Percentiles rank a stretch among this genome's conserved stretches.
These are phyloP conservation scores for Phytoseiulus persimilis DNA, from an alignment of 2,888 invertebrate species.

Conservation along the genomic window DNA sequence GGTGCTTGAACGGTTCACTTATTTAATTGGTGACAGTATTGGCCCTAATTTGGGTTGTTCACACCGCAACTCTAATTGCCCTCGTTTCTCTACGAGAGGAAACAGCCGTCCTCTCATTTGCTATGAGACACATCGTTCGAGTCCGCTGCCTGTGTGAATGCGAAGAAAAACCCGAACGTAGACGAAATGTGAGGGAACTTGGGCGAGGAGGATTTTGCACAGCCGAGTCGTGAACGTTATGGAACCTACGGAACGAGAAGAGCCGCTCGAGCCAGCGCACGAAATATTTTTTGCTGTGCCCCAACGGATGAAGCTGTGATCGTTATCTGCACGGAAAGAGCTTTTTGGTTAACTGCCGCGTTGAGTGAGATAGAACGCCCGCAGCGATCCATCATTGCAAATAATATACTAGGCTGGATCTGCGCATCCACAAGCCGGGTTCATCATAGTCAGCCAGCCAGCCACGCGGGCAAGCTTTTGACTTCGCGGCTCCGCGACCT, in stretches of 20 bases:
- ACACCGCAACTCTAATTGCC: background rate
- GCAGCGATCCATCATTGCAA: background rate
- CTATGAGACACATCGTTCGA: too few species aligned
- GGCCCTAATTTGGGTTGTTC: background rate
- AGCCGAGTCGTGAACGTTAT: too few species aligned
- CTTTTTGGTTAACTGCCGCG: background rate
- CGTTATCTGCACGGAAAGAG: background rate
- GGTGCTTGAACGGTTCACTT: background rate
- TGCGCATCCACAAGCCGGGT: background rate
- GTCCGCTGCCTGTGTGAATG: too few species aligned
- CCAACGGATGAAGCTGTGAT: background rate
- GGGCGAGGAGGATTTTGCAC: too few species aligned
- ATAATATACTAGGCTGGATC: background rate
- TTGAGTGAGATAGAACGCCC: background rate
- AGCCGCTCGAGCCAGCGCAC: background rate
- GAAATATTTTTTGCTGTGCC: background rate
- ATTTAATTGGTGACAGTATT: background rate
- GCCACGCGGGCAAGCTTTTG: background rate
- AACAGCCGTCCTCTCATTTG: too few species aligned
- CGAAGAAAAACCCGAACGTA: too few species aligned
- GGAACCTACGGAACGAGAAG: background rate
- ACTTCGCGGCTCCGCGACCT: background rate
- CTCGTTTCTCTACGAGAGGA: too few species aligned
- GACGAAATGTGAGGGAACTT: too few species aligned
- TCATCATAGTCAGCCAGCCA: background rate